A percentile compares a stretch with the other conserved stretches of the same genome.
These are phyloP conservation scores for Rhinichthys osculus DNA, from an alignment of 2,797 vertebrate species.

Conservation along the genomic window DNA sequence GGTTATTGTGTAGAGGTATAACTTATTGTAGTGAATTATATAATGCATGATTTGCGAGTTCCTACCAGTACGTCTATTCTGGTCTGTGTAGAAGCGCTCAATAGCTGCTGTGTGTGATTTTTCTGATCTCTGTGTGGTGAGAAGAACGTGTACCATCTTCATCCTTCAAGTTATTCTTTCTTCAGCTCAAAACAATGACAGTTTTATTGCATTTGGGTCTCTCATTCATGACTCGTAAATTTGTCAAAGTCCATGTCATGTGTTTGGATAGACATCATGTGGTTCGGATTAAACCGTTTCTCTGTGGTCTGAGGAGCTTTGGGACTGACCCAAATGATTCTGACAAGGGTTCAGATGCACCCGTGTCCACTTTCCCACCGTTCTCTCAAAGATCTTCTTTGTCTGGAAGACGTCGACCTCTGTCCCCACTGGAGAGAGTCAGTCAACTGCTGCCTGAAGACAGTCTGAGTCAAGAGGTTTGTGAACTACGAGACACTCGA, in stretches of 20 bases:
- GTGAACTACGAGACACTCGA: slow-evolving; percentile 69
- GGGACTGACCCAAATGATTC: slow-evolving; percentile 57
- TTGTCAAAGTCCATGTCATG: slow-evolving; percentile 53
- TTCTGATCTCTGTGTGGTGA: neutral
- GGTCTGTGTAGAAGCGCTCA: neutral
- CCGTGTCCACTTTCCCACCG: neutral
- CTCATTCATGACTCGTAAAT: slow-evolving; percentile 54
- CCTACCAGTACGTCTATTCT: neutral
- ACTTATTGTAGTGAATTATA: neutral
- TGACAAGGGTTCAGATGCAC: slow-evolving; percentile 39
- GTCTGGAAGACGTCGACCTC: slow-evolving; percentile 64
- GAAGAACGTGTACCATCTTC: neutral
- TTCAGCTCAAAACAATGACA: neutral
- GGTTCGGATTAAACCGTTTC: neutral
- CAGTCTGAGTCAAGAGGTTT: slow-evolving; percentile 74
- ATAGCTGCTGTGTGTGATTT: neutral
- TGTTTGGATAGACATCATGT: slow-evolving; percentile 41
- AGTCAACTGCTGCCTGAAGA: slow-evolving; percentile 78
- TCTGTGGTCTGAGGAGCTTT: slow-evolving; percentile 53
- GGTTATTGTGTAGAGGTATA: neutral
- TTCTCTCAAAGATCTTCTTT: slow-evolving; percentile 31
- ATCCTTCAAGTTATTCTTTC: neutral
- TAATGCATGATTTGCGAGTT: neutral
- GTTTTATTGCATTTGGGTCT: slow-evolving; percentile 18
- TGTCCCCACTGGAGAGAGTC: slow-evolving; percentile 84